phyloP scores from a whole-genome alignment of 2,113 vertebrate genomes.

The Lampris incognitus region DNA sequence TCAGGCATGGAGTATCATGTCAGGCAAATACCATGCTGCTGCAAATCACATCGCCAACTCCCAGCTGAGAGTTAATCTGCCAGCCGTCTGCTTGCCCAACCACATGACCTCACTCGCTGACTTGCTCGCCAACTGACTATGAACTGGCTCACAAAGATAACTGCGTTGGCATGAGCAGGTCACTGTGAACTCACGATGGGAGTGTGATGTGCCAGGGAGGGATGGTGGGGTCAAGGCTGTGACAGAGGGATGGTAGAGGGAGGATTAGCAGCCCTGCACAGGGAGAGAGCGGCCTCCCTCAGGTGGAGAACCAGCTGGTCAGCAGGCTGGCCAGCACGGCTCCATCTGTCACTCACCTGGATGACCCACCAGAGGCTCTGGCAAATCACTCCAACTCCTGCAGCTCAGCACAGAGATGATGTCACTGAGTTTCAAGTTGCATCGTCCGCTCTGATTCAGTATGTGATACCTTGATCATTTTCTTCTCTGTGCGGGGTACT shows the following conservation, averaged over 20 bases:
- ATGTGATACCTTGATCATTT: too few relatives aligned
- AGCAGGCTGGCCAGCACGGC: slow-evolving; percentile 42
- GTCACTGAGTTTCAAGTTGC: slow-evolving; percentile 14
- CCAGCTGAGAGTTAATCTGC: slow-evolving; percentile 63
- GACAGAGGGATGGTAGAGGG: slow-evolving; percentile 58
- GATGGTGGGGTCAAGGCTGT: slow-evolving; percentile 55
- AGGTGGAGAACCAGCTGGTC: slow-evolving; percentile 71
- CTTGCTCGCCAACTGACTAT: slow-evolving; percentile 7
- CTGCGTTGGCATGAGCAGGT: slow-evolving; percentile 43
- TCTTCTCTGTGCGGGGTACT: background rate
- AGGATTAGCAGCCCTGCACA: slow-evolving; percentile 65
- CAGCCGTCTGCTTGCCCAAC: slow-evolving; percentile 61
- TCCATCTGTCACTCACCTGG: slow-evolving; percentile 77
- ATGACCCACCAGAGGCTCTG: slow-evolving; percentile 47
- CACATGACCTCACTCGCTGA: slow-evolving; percentile 29
- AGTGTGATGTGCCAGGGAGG: slow-evolving; percentile 22
- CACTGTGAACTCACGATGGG: slow-evolving; percentile 8
- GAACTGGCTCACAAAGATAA: slow-evolving; percentile 37
- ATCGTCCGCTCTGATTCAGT: background rate
- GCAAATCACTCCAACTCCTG: slow-evolving; percentile 47
- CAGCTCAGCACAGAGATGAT: slow-evolving; percentile 47
- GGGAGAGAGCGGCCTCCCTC: slow-evolving; percentile 58
- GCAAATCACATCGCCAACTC: slow-evolving; percentile 68
- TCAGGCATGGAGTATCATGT: slow-evolving; percentile 52
- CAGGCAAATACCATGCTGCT: slow-evolving; percentile 65